These are phyloP conservation scores for Dinothrombium tinctorium DNA, from an alignment of 1,140 invertebrate genomes.

Conservation along the genomic window DNA sequence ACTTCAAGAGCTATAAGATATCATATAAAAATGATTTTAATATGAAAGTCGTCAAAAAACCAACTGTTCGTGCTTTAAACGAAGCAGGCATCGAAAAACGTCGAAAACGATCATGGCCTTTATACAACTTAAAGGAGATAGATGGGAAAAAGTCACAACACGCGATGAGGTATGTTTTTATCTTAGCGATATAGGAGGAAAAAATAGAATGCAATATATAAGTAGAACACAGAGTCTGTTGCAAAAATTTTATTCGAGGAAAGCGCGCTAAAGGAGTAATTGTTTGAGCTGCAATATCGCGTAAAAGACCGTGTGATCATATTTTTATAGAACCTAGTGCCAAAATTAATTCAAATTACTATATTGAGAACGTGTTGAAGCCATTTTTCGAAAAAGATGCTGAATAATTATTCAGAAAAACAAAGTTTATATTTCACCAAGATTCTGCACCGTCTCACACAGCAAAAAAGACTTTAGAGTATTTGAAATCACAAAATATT, in stretches of 20 bases:
- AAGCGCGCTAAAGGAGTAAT: background rate
- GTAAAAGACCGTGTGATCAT: background rate
- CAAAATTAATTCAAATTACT: background rate
- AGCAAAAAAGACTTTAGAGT: constrained; percentile 2
- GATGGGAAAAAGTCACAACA: background rate
- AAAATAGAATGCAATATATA: background rate
- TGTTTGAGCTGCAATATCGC: background rate
- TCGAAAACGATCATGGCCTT: background rate
- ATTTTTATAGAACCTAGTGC: background rate
- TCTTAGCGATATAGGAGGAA: background rate
- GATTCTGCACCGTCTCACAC: constrained; percentile 1
- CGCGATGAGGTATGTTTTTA: background rate
- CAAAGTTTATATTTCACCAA: constrained; percentile 3
- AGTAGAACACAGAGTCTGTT: background rate
- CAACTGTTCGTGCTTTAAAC: background rate
- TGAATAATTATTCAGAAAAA: background rate
- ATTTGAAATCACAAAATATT: background rate
- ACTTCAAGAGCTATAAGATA: background rate
- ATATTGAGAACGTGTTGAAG: background rate
- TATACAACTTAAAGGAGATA: background rate
- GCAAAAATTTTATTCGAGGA: background rate
- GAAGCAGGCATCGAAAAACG: background rate
- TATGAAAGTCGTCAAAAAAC: background rate
- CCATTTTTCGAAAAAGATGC: background rate
- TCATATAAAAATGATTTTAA: background rate